Conservation (phyloP, 2,797 vertebrate genomes). For the Acrossocheilus fasciatus region DNA sequence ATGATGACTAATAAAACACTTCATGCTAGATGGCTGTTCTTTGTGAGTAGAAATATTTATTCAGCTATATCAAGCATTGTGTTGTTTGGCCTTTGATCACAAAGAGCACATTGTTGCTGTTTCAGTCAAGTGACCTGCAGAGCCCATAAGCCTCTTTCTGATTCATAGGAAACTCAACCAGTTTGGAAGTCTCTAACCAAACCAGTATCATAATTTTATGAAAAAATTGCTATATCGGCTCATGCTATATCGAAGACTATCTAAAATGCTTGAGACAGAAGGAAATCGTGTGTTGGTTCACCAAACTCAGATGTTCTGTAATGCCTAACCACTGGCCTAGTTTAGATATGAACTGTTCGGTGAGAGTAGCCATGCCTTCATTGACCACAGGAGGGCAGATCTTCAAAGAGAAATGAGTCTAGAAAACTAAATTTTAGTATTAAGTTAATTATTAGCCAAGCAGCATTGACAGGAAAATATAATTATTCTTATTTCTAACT, state of each 20-base stretch:
- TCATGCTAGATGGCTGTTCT: not conserved
- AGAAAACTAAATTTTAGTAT: not conserved
- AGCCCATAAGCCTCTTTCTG: conserved; percentile 52
- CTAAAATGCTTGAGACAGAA: not conserved
- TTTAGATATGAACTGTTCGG: not conserved
- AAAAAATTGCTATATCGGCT: not conserved
- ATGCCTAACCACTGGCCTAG: not conserved
- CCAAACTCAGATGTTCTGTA: too few species aligned
- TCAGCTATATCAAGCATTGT: conserved; percentile 14
- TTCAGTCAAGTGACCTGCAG: conserved; percentile 54
- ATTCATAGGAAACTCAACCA: not conserved
- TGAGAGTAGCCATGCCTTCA: not conserved
- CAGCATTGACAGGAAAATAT: not conserved
- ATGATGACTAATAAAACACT: not conserved
- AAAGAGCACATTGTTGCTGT: conserved; percentile 54
- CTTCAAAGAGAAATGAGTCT: not conserved
- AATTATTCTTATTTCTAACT: not conserved
- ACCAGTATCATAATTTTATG: not conserved
- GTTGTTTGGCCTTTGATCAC: conserved; percentile 24
- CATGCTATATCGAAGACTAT: not conserved
- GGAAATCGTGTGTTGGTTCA: not conserved
- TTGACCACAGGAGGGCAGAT: not conserved
- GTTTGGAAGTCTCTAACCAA: not conserved
- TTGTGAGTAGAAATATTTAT: conserved; percentile 24
- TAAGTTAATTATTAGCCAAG: not conserved